Evolutionary conservation across 1,140 invertebrate genomes (phyloP), one percentile per base, ranked within the genome.

Genomic region (Helicoverpa zea): DNA sequence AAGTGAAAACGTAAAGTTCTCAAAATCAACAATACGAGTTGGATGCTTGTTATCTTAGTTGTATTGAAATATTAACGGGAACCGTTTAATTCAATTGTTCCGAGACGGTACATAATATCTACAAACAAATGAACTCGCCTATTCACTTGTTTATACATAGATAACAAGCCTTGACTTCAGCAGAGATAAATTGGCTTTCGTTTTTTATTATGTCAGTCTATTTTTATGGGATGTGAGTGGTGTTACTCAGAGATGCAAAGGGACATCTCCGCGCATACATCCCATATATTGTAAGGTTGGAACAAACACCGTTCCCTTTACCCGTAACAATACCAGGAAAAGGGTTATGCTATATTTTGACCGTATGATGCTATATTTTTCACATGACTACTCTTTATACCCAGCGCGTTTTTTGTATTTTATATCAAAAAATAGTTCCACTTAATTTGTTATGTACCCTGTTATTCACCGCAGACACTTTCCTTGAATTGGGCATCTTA

Each of bases 61-160:
- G 72, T 75, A 54, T 73, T 75, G 59, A 80, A 80, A 80, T 75
- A 75, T 80, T 51, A 80, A 80, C 72, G 66, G 14, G 14, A 43
- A 64, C 70, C 72, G 78, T 79, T 82, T 74, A 79, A 79, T 80
- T 80, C 74, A 80, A 76, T 81, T 23, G 56, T 66, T 49, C 63
- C 35, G n/a, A 66, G 63, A 66, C 63, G 35, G 63, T 49, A 66
- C 35, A 66, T 66, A 66, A 66, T 66, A 66, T 66, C 63, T 66
- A 49, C 63, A 66, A 66, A 66, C 63, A 66, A 66, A 66, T 49
- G 43, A 66, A 66, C 43, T 66, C 35, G n/a, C 43, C 63, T 66
- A 66, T 66, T 66, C 43, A 66, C 49, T 66, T 66, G 43, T 66
- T 66, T 49, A 11, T 43, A 43, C 35, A 43, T 18, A 66, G 63